Base-by-base conservation (phyloP, 2,888 invertebrate genomes). In the Cynaeus angustus region DNA sequence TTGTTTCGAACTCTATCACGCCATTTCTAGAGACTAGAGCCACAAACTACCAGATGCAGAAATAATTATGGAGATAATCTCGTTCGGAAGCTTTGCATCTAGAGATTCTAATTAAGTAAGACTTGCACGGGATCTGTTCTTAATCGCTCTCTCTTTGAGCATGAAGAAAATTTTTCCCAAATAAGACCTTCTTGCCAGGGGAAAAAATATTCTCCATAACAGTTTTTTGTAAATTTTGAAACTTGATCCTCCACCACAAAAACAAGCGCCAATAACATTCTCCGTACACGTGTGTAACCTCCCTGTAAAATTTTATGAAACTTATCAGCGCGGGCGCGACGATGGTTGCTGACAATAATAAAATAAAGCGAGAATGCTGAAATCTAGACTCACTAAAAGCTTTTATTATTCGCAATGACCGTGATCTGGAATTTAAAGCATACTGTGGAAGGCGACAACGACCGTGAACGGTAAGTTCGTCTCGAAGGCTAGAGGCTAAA, bases 381-480 rank as follows among this genome's bases (percentile, higher is more conserved):
- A 38, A 21, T 61, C 61, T 33, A 13, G 48, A n/a, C 37, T 37
- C 14, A 43, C 48, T 48, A 48, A 59, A 37, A 56, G 64, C 66
- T 67, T 72, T 66, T 48, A 66, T 70, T 65, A 50, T 33, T 43
- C 33, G 66, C 55, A 68, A 62, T 70, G 72, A 61, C 70, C 70
- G 21, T 72, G 66, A 67, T 67, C 72, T 67, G 66, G 66, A 66
- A 66, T 70, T 67, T 72, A 52, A 62, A 70, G 52, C 33, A 38
- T 38, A 66, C 53, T 43, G 55, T 8, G 53, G 48, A 45, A 45
- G 52, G 46, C 66, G 56, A 68, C 62, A 45, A 28, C 38, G 55
- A 48, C 58, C 48, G 21, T 50, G 48, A 43, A 46, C 52, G 33
- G 33, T 48, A 21, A 37, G 50, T 45, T 48, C 16, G 58, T 41